Evolutionary conservation across 2,888 invertebrate species (phyloP).

Genomic region (Serrognathus titanus): DNA sequence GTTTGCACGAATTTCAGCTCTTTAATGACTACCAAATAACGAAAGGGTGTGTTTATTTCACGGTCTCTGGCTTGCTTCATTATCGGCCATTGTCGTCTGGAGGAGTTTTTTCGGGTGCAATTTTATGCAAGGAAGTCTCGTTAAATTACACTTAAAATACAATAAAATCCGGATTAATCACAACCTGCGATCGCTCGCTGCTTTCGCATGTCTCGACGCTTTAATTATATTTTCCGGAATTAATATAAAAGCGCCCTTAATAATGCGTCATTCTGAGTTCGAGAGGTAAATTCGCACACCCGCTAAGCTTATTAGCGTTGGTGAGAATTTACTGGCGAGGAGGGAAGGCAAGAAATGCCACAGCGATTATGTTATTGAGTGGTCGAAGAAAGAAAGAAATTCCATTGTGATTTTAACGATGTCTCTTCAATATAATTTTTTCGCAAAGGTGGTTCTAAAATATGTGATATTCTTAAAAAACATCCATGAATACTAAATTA

Average conservation of each 20-base stretch:
- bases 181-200: constrained; percentile 36
- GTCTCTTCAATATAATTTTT: too few species aligned
- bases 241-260: constrained; percentile 15
- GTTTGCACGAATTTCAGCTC: constrained; percentile 6
- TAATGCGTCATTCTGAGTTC: constrained; percentile 12
- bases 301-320: not conserved
- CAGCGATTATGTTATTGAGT: not conserved
- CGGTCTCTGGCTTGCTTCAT: constrained; percentile 41
- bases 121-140: constrained; percentile 47
- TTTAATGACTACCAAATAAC: constrained; percentile 13
- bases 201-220: constrained; percentile 36
- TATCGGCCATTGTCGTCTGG: constrained; percentile 41
- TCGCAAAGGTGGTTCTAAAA: too few species aligned
- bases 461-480: too few species aligned
- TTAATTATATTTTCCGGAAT: constrained; percentile 37
- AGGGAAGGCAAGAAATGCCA: too few species aligned
- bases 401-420: not conserved
- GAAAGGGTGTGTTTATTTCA: constrained; percentile 38
- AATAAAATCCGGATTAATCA: constrained; percentile 44
- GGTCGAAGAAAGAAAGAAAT: not conserved
- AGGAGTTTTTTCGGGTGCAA: constrained; percentile 41
- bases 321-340: too few species aligned
- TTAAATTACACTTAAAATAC: constrained; percentile 45
- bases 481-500: too few species aligned
- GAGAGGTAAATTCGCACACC: constrained; percentile 6